These are phyloP conservation scores for Stenopsyche tienmushanensis DNA, from an alignment of 1,140 invertebrate genomes.

Conservation along the genomic window DNA sequence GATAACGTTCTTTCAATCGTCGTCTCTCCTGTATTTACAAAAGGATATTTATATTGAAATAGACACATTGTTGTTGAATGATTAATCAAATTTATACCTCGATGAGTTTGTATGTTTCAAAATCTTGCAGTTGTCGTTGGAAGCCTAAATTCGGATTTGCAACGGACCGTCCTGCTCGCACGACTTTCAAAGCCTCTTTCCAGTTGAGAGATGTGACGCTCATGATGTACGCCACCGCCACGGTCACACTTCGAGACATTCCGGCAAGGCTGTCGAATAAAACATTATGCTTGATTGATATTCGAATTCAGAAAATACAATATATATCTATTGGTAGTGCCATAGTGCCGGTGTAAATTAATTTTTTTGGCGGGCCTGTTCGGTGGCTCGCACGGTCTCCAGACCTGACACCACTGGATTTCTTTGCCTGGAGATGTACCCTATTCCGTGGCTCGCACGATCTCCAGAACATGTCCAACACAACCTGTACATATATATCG, in stretches of 20 bases:
- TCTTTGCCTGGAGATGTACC: too few relatives aligned
- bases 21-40: constrained; percentile 68
- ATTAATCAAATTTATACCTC: constrained; percentile 60
- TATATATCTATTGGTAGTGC: neutral
- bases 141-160: constrained; percentile 96
- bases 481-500: too few relatives aligned
- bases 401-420: too few relatives aligned
- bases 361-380: too few relatives aligned
- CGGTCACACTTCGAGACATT: constrained; percentile 93
- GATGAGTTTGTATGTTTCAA: constrained; percentile 76
- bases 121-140: constrained; percentile 90
- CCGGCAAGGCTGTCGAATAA: constrained; percentile 76
- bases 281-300: constrained; percentile 27
- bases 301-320: constrained; percentile 15
- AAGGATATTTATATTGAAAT: neutral
- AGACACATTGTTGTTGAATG: neutral
- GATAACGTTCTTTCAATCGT: constrained; percentile 79
- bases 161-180: constrained; percentile 83
- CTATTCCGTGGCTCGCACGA: too few relatives aligned
- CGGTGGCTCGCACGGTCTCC: too few relatives aligned
- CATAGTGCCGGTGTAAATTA: too few relatives aligned
- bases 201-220: constrained; percentile 86
- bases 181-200: constrained; percentile 91
- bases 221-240: constrained; percentile 95
- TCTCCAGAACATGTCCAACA: too few relatives aligned